A percentile compares a stretch with the other conserved stretches of the same genome.
Evolutionary conservation across 2,888 invertebrate genomes (phyloP).

Genomic region (Lepidonotus clava): DNA sequence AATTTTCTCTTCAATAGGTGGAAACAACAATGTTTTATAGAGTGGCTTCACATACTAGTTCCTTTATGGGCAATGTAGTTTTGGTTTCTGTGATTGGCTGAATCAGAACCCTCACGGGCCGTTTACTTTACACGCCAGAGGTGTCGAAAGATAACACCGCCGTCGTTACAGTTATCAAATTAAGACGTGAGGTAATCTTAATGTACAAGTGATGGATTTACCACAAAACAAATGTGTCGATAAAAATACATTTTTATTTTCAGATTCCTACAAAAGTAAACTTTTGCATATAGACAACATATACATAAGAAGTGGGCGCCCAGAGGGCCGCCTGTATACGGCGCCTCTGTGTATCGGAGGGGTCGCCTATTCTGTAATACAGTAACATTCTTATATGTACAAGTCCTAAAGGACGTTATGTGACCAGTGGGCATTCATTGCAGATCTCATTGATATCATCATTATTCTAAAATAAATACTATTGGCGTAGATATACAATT

Average conservation of each 20-base stretch:
- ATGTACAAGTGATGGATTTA: no score
- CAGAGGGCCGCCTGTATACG: no score
- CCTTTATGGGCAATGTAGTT: no score
- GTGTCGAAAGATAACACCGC: no score
- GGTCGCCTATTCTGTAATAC: neutral
- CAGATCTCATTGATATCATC: neutral
- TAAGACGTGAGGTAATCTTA: no score
- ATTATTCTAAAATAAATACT: conserved; percentile 41
- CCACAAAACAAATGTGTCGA: conserved; percentile 21
- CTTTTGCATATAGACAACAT: conserved; percentile 30
- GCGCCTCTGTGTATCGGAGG: neutral
- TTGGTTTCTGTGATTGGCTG: no score
- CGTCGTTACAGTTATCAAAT: no score
- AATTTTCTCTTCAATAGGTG: no score
- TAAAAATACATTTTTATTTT: conserved; percentile 43
- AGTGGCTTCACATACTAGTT: no score
- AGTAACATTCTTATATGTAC: conserved; percentile 27
- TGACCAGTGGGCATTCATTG: conserved; percentile 25
- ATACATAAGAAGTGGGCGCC: neutral
- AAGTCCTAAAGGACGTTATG: neutral
- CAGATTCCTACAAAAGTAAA: conserved; percentile 35
- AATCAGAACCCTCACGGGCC: no score
- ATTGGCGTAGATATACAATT: conserved; percentile 36
- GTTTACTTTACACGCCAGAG: no score
- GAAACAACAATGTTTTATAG: no score